Percentiles rank a stretch among this genome's conserved stretches.
These are phyloP conservation scores for Orthosia cruda DNA, from an alignment of 2,888 invertebrate species.

Conservation along the genomic window DNA sequence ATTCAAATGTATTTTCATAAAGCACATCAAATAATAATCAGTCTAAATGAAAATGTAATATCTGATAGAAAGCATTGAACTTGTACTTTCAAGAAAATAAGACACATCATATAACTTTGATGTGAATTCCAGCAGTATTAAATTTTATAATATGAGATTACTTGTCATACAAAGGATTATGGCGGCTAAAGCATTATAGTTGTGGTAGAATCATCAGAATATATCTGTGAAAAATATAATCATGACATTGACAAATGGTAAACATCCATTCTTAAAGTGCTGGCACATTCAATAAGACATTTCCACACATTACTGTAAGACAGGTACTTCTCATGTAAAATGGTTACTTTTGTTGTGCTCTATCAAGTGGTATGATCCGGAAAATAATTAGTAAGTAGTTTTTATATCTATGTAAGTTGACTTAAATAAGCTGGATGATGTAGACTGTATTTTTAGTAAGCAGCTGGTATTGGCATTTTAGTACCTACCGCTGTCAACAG, in stretches of 20 bases:
- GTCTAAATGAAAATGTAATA: slow-evolving; percentile 3
- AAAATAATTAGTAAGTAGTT: neutral
- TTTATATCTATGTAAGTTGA: slow-evolving; percentile 16
- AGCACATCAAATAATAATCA: slow-evolving; percentile 15
- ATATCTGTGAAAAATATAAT: slow-evolving; percentile 75
- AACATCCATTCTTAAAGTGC: slow-evolving; percentile 84
- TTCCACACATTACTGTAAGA: slow-evolving; percentile 76
- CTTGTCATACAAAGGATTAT: slow-evolving; percentile 26
- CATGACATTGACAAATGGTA: slow-evolving; percentile 83
- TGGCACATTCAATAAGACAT: slow-evolving; percentile 77
- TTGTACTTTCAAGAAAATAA: slow-evolving; percentile 10
- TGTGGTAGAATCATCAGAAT: slow-evolving; percentile 67
- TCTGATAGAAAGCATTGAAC: slow-evolving; percentile 11
- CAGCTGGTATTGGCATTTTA: slow-evolving; percentile 15
- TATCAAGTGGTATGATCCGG: no score
- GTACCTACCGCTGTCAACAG: slow-evolving; percentile 10
- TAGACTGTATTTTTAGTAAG: slow-evolving; percentile 1
- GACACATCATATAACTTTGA: neutral
- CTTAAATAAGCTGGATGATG: neutral
- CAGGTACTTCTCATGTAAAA: slow-evolving; percentile 51
- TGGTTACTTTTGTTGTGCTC: slow-evolving; percentile 19
- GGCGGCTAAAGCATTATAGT: slow-evolving; percentile 56
- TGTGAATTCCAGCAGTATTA: neutral
- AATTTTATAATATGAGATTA: slow-evolving; percentile 27
- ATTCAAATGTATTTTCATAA: neutral